phyloP scores from a whole-genome alignment of 2,888 invertebrate genomes.

The Petrolisthes cinctipes region DNA sequence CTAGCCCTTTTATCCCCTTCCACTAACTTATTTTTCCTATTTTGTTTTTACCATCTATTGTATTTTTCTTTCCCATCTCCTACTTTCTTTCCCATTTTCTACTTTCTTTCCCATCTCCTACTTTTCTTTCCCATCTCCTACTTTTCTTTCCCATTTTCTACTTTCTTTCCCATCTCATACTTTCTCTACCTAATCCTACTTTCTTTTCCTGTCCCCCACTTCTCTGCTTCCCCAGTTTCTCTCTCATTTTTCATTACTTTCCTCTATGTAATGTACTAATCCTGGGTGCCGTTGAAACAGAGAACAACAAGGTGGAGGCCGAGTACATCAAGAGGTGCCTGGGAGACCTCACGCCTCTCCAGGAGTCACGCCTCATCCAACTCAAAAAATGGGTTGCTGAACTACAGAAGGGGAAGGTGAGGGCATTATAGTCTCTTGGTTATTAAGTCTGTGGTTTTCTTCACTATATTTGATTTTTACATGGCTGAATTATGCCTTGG shows the following conservation, averaged over 20 bases:
- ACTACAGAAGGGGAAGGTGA: constrained; percentile 81
- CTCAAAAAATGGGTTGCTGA: constrained; percentile 84
- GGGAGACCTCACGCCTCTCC: constrained; percentile 88
- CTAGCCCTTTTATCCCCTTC: background rate
- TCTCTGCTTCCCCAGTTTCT: background rate
- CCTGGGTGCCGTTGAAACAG: constrained; percentile 5
- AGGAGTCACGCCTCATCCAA: constrained; percentile 90
- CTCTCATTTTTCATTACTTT: background rate
- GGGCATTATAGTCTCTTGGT: constrained; percentile 11
- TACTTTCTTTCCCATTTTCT: background rate
- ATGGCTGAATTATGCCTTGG: no score
- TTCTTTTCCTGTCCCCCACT: background rate
- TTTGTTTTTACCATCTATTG: no score
- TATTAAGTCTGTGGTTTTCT: no score
- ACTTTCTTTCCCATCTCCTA: background rate
- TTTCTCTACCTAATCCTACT: background rate
- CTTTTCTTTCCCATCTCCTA: no score
- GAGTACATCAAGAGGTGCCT: constrained; percentile 92
- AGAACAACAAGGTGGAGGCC: constrained; percentile 78
- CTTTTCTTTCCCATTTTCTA: no score
- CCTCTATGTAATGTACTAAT: background rate
- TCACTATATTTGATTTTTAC: no score
- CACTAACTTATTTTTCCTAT: no score
- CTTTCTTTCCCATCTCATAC: background rate
- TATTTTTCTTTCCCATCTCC: no score